Conservation (phyloP, 2,888 invertebrate genomes). For the Brachypterus glaber region DNA sequence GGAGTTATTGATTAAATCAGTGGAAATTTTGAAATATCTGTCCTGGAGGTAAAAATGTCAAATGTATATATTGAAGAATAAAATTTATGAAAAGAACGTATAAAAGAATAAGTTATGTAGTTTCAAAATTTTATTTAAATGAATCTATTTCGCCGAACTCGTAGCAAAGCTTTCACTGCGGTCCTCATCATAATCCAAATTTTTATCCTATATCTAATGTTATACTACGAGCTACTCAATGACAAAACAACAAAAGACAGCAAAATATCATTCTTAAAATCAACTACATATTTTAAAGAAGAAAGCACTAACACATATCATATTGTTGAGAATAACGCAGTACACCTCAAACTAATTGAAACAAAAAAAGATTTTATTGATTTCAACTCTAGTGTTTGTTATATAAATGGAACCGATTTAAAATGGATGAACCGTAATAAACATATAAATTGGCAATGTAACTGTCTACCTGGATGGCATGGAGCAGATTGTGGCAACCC, state of each 20-base stretch:
- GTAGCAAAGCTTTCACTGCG: slow-evolving; percentile 36
- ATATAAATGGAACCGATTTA: slow-evolving; percentile 38
- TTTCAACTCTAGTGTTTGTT: slow-evolving; percentile 40
- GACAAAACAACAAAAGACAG: slow-evolving; percentile 11
- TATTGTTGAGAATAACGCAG: slow-evolving; percentile 26
- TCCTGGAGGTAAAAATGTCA: too few species aligned
- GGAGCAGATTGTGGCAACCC: slow-evolving; percentile 57
- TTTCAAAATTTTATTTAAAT: slow-evolving; percentile 25
- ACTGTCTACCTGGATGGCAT: slow-evolving; percentile 54
- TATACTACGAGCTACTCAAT: slow-evolving; percentile 32
- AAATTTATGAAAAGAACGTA: too few species aligned
- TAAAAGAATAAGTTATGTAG: slow-evolving; percentile 27
- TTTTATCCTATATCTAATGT: slow-evolving; percentile 32
- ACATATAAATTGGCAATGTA: slow-evolving; percentile 42
- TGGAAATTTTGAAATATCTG: too few species aligned
- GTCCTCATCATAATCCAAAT: slow-evolving; percentile 35
- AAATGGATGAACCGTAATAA: slow-evolving; percentile 34
- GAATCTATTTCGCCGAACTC: slow-evolving; percentile 30
- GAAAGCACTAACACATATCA: slow-evolving; percentile 31
- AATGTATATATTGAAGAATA: too few species aligned
- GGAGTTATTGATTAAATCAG: too few species aligned
- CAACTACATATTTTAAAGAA: slow-evolving; percentile 14
- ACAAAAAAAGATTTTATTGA: slow-evolving; percentile 32
- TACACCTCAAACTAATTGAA: slow-evolving; percentile 25
- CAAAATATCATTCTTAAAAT: slow-evolving; percentile 21